Percentiles rank a stretch among this genome's conserved stretches.
Conservation (phyloP, 2,797 vertebrate genomes). For the Hephaestus fuliginosus region DNA sequence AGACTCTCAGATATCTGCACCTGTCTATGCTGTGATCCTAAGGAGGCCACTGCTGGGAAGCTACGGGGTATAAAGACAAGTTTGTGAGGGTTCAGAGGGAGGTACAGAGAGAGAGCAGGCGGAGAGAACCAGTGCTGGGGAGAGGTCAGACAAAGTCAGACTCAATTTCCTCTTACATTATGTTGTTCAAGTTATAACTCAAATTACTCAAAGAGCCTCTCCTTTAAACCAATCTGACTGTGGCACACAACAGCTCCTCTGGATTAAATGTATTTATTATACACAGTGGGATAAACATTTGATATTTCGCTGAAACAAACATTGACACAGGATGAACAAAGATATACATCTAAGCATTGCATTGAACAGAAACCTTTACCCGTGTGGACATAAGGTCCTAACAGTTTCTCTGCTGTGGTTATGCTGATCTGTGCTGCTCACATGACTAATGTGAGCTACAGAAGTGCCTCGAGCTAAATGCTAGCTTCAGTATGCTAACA, state of each 20-base stretch:
- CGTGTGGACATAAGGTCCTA: neutral
- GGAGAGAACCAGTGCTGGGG: neutral
- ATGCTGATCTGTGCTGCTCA: too few species aligned
- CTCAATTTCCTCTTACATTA: constrained; percentile 50
- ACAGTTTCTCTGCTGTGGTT: neutral
- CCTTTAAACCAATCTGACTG: neutral
- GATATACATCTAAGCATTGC: too few species aligned
- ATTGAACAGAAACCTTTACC: too few species aligned
- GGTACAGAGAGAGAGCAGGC: constrained; percentile 14
- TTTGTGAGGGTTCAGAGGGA: constrained; percentile 16
- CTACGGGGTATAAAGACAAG: constrained; percentile 8
- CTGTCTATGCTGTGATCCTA: constrained; percentile 63
- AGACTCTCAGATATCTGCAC: constrained; percentile 76
- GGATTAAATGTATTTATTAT: neutral
- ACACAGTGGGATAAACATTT: neutral
- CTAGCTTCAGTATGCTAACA: neutral
- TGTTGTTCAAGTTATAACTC: constrained; percentile 19
- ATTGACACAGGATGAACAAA: neutral
- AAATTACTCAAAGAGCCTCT: constrained; percentile 6
- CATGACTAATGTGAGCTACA: neutral
- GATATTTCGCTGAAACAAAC: neutral
- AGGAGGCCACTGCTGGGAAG: constrained; percentile 34
- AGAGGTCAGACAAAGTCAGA: constrained; percentile 38
- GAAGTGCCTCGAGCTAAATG: neutral
- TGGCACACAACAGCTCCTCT: neutral